These are phyloP conservation scores for Apogon talboti DNA, from an alignment of 2,797 vertebrate species.

Conservation along the genomic window DNA sequence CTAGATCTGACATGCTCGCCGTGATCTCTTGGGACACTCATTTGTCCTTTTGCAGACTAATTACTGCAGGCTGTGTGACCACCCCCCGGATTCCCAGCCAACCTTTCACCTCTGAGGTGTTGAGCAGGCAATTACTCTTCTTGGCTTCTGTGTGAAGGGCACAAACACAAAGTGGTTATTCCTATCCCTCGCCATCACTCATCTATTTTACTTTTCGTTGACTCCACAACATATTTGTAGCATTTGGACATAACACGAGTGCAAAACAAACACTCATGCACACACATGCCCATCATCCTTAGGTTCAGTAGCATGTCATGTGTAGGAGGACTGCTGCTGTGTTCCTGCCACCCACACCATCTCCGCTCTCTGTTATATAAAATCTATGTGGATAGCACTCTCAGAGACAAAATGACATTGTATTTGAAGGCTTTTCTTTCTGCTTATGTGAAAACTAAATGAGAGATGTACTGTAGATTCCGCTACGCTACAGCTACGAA, in stretches of 20 bases:
- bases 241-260: constrained; percentile 43
- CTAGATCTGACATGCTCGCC: constrained; percentile 43
- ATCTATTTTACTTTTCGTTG: constrained; percentile 20
- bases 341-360: constrained; percentile 36
- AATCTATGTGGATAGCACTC: constrained; percentile 8
- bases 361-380: constrained; percentile 12
- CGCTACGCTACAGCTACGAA: constrained; percentile 14
- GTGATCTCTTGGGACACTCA: constrained; percentile 58
- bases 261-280: constrained; percentile 38
- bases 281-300: neutral
- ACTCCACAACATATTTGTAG: constrained; percentile 24
- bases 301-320: constrained; percentile 44
- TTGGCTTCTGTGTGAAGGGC: constrained; percentile 79
- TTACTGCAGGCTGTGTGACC: constrained; percentile 77
- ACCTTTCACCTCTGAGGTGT: constrained; percentile 84
- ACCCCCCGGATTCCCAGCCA: constrained; percentile 65
- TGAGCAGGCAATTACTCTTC: constrained; percentile 84
- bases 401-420: no score
- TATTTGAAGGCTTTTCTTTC: no score
- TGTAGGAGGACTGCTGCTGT: constrained; percentile 36
- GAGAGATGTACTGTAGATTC: constrained; percentile 1
- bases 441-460: neutral
- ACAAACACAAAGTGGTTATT: constrained; percentile 65
- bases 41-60: constrained; percentile 74
- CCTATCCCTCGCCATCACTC: constrained; percentile 29